Percentiles rank a stretch among this genome's conserved stretches.
phyloP scores from a whole-genome alignment of 92 coral and sea anemone species.

The Heliopora coerulea region DNA sequence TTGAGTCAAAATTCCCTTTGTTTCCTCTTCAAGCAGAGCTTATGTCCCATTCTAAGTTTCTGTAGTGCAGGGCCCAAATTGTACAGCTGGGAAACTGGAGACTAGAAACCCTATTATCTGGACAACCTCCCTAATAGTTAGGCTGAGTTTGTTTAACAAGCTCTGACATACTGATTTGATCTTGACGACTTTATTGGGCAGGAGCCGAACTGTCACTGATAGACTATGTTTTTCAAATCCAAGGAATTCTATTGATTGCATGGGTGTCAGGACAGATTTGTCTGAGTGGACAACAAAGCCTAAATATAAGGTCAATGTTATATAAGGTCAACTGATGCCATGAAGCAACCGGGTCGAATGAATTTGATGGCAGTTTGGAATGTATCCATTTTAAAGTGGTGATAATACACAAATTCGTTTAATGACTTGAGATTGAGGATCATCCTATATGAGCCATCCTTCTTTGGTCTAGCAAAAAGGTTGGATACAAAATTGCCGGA shows the following conservation, averaged over 20 bases:
- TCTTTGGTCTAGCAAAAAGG: slow-evolving; percentile 61
- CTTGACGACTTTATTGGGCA: not conserved
- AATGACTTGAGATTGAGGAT: slow-evolving; percentile 54
- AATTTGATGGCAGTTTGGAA: slow-evolving; percentile 54
- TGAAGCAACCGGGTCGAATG: slow-evolving; percentile 55
- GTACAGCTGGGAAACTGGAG: slow-evolving; percentile 54
- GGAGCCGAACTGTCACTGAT: slow-evolving; percentile 21
- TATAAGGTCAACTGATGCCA: slow-evolving; percentile 46
- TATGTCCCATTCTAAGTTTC: slow-evolving; percentile 48
- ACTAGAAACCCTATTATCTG: slow-evolving; percentile 44
- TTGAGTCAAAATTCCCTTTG: not conserved
- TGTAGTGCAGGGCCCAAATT: slow-evolving; percentile 45
- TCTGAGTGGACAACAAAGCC: slow-evolving; percentile 48
- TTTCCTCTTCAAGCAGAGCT: not conserved
- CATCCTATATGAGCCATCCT: slow-evolving; percentile 56
- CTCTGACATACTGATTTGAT: not conserved
- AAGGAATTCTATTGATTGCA: slow-evolving; percentile 44
- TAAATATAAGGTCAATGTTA: slow-evolving; percentile 26
- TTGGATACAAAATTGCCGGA: slow-evolving; percentile 23
- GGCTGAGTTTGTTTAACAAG: not conserved
- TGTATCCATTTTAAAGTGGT: slow-evolving; percentile 60
- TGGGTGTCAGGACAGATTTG: slow-evolving; percentile 43
- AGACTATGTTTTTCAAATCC: slow-evolving; percentile 34
- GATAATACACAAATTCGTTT: slow-evolving; percentile 56
- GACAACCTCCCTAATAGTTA: slow-evolving; percentile 36